Percentiles rank a stretch among this genome's conserved stretches.
Evolutionary conservation across 1,140 invertebrate species (phyloP).

Genomic region (Drosophila nebulosa): DNA sequence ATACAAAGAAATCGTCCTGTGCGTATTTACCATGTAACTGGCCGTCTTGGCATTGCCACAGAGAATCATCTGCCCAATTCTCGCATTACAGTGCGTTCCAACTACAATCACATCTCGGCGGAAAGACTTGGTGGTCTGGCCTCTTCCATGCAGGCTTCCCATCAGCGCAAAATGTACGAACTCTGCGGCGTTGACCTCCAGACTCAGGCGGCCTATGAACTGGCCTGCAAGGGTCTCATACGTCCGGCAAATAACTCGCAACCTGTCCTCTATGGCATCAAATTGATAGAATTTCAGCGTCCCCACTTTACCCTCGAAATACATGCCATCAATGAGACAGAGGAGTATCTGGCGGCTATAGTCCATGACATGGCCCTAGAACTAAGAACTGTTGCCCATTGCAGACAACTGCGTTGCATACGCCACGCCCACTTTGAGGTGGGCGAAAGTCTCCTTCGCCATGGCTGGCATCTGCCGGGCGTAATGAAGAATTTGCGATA

Average conservation of each 20-base stretch:
- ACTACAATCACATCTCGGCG: slow-evolving; percentile 85
- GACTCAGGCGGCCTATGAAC: slow-evolving; percentile 93
- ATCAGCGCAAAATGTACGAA: slow-evolving; percentile 91
- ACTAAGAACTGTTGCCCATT: slow-evolving; percentile 90
- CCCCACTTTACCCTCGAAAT: slow-evolving; percentile 96
- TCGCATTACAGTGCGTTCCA: slow-evolving; percentile 87
- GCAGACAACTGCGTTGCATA: slow-evolving; percentile 89
- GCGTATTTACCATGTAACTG: slow-evolving; percentile 88
- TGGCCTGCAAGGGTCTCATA: slow-evolving; percentile 90
- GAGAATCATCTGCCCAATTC: slow-evolving; percentile 88
- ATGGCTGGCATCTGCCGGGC: slow-evolving; percentile 90
- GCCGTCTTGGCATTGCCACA: slow-evolving; percentile 89
- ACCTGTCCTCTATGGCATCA: slow-evolving; percentile 93
- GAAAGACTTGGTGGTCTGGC: slow-evolving; percentile 87
- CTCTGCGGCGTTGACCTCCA: slow-evolving; percentile 89
- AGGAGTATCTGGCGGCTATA: slow-evolving; percentile 87
- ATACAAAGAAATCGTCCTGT: slow-evolving; percentile 84
- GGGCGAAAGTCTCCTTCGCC: slow-evolving; percentile 88
- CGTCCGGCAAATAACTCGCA: slow-evolving; percentile 86
- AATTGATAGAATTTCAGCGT: slow-evolving; percentile 89
- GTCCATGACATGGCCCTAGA: slow-evolving; percentile 91
- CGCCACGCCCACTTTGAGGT: slow-evolving; percentile 91
- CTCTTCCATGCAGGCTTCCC: slow-evolving; percentile 88
- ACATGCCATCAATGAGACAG: slow-evolving; percentile 91
- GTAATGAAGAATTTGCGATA: slow-evolving; percentile 88